Evolutionary conservation across 2,888 invertebrate genomes (phyloP).

Genomic region (Chelonus formosanus): DNA sequence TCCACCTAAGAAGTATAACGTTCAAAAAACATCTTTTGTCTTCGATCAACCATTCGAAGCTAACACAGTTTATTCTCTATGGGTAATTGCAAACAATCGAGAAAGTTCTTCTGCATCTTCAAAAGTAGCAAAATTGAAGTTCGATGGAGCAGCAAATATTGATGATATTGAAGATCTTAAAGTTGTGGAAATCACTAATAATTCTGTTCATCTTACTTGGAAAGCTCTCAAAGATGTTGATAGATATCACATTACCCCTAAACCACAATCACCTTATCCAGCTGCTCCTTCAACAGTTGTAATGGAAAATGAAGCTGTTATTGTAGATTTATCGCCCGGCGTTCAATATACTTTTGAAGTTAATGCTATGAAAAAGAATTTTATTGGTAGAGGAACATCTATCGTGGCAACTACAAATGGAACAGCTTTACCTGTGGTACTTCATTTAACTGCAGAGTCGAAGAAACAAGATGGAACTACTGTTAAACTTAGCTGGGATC

Average conservation of each 20-base stretch:
- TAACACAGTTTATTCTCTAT: conserved; percentile 75
- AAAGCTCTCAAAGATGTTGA: conserved; percentile 69
- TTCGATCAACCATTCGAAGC: conserved; percentile 70
- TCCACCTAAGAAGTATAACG: conserved; percentile 67
- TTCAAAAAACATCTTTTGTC: conserved; percentile 66
- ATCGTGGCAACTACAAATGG: conserved; percentile 68
- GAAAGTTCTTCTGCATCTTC: conserved; percentile 72
- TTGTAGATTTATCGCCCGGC: conserved; percentile 63
- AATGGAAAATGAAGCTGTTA: conserved; percentile 62
- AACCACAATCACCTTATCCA: conserved; percentile 70
- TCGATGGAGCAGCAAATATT: conserved; percentile 74
- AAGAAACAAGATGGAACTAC: conserved; percentile 70
- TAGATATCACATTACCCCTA: conserved; percentile 69
- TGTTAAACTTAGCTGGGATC: conserved; percentile 75
- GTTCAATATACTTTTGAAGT: conserved; percentile 71
- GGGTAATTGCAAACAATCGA: conserved; percentile 76
- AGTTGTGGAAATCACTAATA: conserved; percentile 66
- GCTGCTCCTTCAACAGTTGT: conserved; percentile 65
- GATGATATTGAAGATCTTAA: conserved; percentile 70
- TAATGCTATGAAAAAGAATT: conserved; percentile 70
- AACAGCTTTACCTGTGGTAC: conserved; percentile 66
- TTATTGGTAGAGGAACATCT: conserved; percentile 68
- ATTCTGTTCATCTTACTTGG: conserved; percentile 72
- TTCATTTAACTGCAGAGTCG: conserved; percentile 66
- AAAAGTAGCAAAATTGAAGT: conserved; percentile 68